Base-by-base conservation (phyloP, 2,797 vertebrate species). In the Sylvia borin region DNA sequence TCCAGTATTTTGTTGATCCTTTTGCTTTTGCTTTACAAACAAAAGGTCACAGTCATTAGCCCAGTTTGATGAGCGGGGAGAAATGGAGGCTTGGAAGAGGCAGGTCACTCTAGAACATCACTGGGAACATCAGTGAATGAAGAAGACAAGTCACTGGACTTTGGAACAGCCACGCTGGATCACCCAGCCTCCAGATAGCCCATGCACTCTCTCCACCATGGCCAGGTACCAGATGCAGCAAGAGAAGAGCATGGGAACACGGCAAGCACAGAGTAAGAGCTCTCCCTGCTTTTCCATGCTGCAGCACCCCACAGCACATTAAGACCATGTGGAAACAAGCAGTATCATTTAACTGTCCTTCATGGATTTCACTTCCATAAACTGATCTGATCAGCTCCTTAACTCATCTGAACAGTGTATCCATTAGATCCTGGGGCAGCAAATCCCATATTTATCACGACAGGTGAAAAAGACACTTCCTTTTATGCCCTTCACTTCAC, bases 31-130 rank as follows among this genome's bases (percentile, higher is more conserved):
- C 96, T 93, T 94, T 86, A 75, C 94, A 95, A 95, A 96, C 94
- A 96, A 90, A 97, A 96, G 94, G 95, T 92, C 95, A 96, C 82
- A 95, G 67, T 93, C 91, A 93, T 96, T 94, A 96, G 95, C 91
- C 87, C 73, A 76, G 91, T 78, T 90, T 78, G 88, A 94, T 4
- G 76, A 93, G 74, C 1, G 0, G 42, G 88, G 57, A 88, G 82
- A 61, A 94, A 92, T 1, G n/a, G 75, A 92, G 76, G 76, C 82
- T 68, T 0, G 7, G 57, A 54, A 75, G 51, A 90, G 64, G 78
- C 68, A 88, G 62, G 66, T n/a, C 4, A 38, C 60, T 85, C 60
- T 73, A 51, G 9, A 66, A 42, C 70, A 64, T 54, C 64, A 42
- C 3, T 1, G 3, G 54, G 20, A 73, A 68, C 57, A 3, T 11